Percentiles rank a stretch among this genome's conserved stretches.
Conservation (phyloP, 2,888 invertebrate genomes). For the Temnothorax unifasciatus region DNA sequence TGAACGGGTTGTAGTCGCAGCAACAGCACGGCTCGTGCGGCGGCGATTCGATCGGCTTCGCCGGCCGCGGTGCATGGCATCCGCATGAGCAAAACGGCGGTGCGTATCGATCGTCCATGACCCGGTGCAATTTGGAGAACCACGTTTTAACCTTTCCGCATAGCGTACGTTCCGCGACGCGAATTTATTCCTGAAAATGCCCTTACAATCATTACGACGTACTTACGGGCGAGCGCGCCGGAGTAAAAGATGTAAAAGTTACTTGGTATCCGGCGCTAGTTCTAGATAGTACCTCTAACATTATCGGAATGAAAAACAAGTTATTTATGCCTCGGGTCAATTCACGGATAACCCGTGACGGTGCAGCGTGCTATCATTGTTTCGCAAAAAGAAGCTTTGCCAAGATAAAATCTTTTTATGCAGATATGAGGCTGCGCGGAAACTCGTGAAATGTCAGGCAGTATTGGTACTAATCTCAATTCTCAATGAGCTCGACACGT, state of each 20-base stretch:
- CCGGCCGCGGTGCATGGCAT: slow-evolving; percentile 60
- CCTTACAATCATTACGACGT: background rate
- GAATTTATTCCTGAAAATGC: background rate
- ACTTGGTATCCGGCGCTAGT: background rate
- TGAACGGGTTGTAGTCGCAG: slow-evolving; percentile 80
- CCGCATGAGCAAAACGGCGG: slow-evolving; percentile 64
- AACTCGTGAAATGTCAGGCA: slow-evolving; percentile 12
- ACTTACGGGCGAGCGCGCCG: too few species aligned
- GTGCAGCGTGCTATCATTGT: background rate
- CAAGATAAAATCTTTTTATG: slow-evolving; percentile 6
- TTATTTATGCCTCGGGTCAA: background rate
- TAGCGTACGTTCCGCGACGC: background rate
- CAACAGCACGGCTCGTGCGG: slow-evolving; percentile 80
- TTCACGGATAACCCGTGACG: background rate
- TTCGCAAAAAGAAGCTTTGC: background rate
- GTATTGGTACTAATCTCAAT: background rate
- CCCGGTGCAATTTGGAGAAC: slow-evolving; percentile 20
- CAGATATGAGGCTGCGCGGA: background rate
- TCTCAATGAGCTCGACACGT: background rate
- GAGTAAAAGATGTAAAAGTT: slow-evolving; percentile 6
- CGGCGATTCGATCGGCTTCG: slow-evolving; percentile 70
- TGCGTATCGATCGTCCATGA: slow-evolving; percentile 60
- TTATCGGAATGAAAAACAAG: background rate
- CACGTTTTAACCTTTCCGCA: slow-evolving; percentile 2
- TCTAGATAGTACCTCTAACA: background rate